These are phyloP conservation scores for Rattus norvegicus DNA, from an alignment of 2,113 vertebrate genomes.

Conservation along the genomic window DNA sequence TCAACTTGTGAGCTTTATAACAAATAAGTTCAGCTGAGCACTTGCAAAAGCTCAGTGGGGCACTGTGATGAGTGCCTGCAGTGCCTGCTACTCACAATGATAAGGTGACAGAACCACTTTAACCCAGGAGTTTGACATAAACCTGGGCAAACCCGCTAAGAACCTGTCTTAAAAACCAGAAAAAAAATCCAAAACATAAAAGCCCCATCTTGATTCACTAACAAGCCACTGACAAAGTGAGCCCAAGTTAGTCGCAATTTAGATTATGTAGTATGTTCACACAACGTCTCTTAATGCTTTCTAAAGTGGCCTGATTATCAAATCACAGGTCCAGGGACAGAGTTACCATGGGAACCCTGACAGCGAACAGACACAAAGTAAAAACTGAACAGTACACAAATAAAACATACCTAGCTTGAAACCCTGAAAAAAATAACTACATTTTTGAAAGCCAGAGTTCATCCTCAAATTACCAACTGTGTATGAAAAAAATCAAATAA, in stretches of 20 bases:
- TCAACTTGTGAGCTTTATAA: slow-evolving; percentile 28
- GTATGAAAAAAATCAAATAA: slow-evolving; percentile 56
- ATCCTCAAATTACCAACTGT: slow-evolving; percentile 31
- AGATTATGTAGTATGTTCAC: slow-evolving; percentile 43
- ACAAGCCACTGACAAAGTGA: slow-evolving; percentile 47
- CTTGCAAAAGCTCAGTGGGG: background rate
- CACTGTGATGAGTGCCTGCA: background rate
- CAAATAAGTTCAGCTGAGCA: slow-evolving; percentile 30
- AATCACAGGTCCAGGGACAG: slow-evolving; percentile 43
- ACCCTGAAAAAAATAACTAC: slow-evolving; percentile 34
- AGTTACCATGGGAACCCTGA: slow-evolving; percentile 34
- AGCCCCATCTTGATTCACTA: slow-evolving; percentile 38
- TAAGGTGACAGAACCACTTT: background rate
- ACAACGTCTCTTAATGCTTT: slow-evolving; percentile 58
- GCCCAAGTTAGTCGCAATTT: slow-evolving; percentile 39
- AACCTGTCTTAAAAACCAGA: background rate
- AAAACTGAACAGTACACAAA: slow-evolving; percentile 46
- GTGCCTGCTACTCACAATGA: background rate
- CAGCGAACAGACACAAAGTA: background rate
- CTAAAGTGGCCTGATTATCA: slow-evolving; percentile 50
- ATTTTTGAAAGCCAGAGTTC: slow-evolving; percentile 33
- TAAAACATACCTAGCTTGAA: slow-evolving; percentile 35
- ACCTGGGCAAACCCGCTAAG: background rate
- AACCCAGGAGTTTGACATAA: background rate
- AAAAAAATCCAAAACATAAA: background rate